Conservation (phyloP, 2,888 invertebrate genomes). For the Masnerella sp. region DNA sequence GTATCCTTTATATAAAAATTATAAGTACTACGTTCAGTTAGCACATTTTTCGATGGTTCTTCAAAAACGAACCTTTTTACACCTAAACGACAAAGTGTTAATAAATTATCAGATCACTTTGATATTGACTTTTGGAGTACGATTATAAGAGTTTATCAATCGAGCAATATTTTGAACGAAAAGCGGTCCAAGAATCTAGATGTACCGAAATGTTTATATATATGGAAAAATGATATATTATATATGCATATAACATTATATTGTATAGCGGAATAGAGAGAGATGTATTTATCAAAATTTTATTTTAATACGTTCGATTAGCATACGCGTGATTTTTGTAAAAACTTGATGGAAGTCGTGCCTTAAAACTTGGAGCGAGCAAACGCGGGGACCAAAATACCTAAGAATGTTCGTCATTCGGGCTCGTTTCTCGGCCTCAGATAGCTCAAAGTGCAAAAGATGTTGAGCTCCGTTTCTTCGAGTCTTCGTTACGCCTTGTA, state of each 20-base stretch:
- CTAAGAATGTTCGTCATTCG: conserved; percentile 56
- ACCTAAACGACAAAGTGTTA: background rate
- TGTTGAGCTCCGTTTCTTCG: conserved; percentile 42
- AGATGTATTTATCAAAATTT: conserved; percentile 67
- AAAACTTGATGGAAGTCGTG: conserved; percentile 63
- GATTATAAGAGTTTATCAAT: background rate
- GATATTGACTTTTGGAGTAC: background rate
- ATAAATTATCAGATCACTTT: background rate
- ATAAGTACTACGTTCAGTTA: too few species aligned
- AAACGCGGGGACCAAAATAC: conserved; percentile 64
- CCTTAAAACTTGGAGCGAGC: conserved; percentile 64
- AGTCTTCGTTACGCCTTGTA: conserved; percentile 37
- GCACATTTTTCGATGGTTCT: too few species aligned
- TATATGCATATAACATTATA: conserved; percentile 50
- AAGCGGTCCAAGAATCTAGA: conserved; percentile 33
- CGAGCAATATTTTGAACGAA: conserved; percentile 68
- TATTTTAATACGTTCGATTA: conserved; percentile 68
- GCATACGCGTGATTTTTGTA: conserved; percentile 52
- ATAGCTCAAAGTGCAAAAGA: conserved; percentile 63
- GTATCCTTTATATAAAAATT: too few species aligned
- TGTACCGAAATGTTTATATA: conserved; percentile 44
- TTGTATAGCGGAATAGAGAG: conserved; percentile 50
- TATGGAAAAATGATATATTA: conserved; percentile 49
- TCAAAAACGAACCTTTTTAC: too few species aligned
- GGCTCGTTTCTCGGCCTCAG: conserved; percentile 59